Base-by-base conservation (phyloP, 2,113 vertebrate species). In the Gymnorhina tibicen region DNA sequence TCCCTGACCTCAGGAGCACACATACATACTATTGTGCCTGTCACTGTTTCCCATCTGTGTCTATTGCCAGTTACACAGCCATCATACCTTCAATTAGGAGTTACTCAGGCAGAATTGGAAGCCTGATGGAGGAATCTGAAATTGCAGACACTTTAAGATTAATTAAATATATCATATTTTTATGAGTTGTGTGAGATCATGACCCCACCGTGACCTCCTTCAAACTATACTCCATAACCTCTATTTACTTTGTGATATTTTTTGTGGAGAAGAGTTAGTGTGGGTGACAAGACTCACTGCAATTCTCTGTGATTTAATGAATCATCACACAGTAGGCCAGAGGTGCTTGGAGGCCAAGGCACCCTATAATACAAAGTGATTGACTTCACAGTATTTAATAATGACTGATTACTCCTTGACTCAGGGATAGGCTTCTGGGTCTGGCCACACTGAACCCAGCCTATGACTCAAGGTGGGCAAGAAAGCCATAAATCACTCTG, bases 321-420 rank as follows among this genome's bases (percentile, higher is more conserved):
- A 91, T 95, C 91, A 87, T 85, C 91, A 91, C 80, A 59, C 56
- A 75, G 80, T 22, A 95, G 86, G 80, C 42, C 89, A 95, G 94
- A 95, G 91, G 91, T 94, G 73, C 72, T 70, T 28, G 42, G 59
- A 95, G 93, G 83, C 64, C 76, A 89, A 78, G 83, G 44, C 76
- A 86, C 59, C 70, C 89, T 70, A 75, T 89, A 87, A 93, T 21
- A 93, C 20, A 74, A 69, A 93, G 84, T 85, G 86, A 93, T 56
- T 92, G 93, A 86, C 70, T 95, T 82, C 73, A 87, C 47, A 72
- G 91, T 68, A 82, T 87, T 89, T 93, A 91, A 94, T 89, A 96
- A 70, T 28, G 35, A 93, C 59, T 77, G 77, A 87, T 86, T 23
- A 33, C 55, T 85, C 41, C 50, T 63, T 74, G 53, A 46, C 64